A percentile compares a stretch with the other conserved stretches of the same genome.
phyloP scores from a whole-genome alignment of 2,797 vertebrate genomes.

The Amblyraja radiata region DNA sequence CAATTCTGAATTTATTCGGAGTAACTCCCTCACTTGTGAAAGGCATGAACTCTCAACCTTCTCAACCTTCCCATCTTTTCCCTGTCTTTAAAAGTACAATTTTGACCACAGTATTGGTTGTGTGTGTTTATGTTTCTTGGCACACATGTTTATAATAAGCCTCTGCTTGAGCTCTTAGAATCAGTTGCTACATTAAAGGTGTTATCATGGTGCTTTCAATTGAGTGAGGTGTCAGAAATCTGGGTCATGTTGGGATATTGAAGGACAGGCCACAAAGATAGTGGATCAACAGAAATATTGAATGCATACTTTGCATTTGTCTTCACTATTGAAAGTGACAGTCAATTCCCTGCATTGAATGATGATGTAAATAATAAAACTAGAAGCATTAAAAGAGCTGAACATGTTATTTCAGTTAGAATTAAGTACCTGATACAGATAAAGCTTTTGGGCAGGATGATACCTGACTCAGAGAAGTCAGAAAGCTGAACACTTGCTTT shows the following conservation, averaged over 20 bases:
- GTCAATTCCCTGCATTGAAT: not conserved
- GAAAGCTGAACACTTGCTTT: not conserved
- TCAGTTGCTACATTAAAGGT: too few species aligned
- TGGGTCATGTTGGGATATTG: not conserved
- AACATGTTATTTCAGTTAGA: not conserved
- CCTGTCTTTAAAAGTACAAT: too few species aligned
- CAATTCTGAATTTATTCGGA: too few species aligned
- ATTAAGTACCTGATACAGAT: not conserved
- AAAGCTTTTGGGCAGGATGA: not conserved
- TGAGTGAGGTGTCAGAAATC: not conserved
- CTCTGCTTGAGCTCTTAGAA: too few species aligned
- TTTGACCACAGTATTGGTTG: too few species aligned
- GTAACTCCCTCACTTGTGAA: too few species aligned
- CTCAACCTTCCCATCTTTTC: too few species aligned
- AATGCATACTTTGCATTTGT: not conserved
- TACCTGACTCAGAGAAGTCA: not conserved
- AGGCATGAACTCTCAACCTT: too few species aligned
- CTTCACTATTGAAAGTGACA: not conserved
- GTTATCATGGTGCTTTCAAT: not conserved
- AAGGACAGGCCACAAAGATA: not conserved
- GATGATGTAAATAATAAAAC: not conserved
- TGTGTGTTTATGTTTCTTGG: too few species aligned
- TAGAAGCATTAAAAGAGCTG: not conserved
- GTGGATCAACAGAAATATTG: too few species aligned
- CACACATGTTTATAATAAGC: too few species aligned